Conservation (phyloP, 2,888 invertebrate genomes). For the Pherbina coryleti region DNA sequence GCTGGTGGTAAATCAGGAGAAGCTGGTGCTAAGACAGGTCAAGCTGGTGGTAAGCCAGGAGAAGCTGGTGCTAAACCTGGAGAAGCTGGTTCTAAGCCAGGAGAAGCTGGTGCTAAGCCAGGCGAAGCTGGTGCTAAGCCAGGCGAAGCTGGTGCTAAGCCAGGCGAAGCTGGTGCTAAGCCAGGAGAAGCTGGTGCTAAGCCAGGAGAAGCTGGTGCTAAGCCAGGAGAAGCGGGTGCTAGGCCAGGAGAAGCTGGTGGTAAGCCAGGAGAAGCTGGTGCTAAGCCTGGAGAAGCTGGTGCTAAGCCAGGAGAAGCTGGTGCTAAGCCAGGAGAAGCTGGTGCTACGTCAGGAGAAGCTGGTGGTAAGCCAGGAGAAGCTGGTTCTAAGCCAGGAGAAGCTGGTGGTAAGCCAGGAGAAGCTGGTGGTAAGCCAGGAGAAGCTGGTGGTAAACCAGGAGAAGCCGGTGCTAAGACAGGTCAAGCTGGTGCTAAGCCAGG, state of each 20-base stretch:
- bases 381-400: not conserved
- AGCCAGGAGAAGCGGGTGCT: not conserved
- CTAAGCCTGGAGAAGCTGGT: not conserved
- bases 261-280: not conserved
- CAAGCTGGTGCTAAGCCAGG: not conserved
- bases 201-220: not conserved
- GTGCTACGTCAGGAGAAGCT: not conserved
- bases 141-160: not conserved
- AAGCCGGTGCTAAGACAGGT: not conserved
- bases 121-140: not conserved
- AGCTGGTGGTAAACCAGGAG: not conserved
- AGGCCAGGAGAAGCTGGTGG: not conserved
- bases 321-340: not conserved
- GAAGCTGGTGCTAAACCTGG: not conserved
- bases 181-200: not conserved
- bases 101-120: not conserved
- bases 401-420: not conserved
- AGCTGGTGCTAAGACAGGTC: not conserved
- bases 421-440: not conserved
- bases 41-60: not conserved
- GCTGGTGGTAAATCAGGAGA: not conserved
- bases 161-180: not conserved
- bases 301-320: not conserved
- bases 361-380: not conserved
- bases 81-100: constrained; percentile 10